Percentiles rank a stretch among this genome's conserved stretches.
These are phyloP conservation scores for Mimas tiliae DNA, from an alignment of 2,888 invertebrate genomes.

Conservation along the genomic window DNA sequence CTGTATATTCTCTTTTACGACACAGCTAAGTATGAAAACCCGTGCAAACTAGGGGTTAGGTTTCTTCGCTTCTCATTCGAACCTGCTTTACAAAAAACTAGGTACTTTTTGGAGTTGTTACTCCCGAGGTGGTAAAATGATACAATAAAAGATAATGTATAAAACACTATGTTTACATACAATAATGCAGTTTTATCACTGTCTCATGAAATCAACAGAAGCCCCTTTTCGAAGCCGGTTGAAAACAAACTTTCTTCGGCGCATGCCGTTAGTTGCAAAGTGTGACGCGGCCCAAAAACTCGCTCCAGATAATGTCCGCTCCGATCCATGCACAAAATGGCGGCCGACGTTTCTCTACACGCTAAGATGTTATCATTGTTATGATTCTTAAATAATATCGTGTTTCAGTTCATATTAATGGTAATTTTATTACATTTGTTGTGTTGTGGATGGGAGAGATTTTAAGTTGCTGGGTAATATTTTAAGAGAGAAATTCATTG, in stretches of 20 bases:
- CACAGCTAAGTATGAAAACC: too few relatives aligned
- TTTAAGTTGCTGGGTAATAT: too few relatives aligned
- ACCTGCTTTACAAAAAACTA: too few relatives aligned
- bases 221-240: conserved; percentile 7
- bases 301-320: conserved; percentile 53
- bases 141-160: too few relatives aligned
- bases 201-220: not conserved
- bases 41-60: too few relatives aligned
- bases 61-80: too few relatives aligned
- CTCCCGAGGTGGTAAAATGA: too few relatives aligned
- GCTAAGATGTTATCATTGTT: conserved; percentile 17
- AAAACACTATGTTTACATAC: not conserved
- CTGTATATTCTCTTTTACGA: too few relatives aligned
- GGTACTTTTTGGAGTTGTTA: too few relatives aligned
- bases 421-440: too few relatives aligned
- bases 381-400: conserved; percentile 12
- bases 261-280: conserved; percentile 52
- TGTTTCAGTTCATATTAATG: not conserved
- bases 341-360: conserved; percentile 25
- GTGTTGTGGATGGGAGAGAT: too few relatives aligned
- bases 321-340: conserved; percentile 29
- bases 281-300: conserved; percentile 66
- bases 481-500: too few relatives aligned
- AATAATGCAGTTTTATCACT: not conserved
- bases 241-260: conserved; percentile 59